Evolutionary conservation across 2,888 invertebrate species (phyloP).

Genomic region (Noctua pronuba): DNA sequence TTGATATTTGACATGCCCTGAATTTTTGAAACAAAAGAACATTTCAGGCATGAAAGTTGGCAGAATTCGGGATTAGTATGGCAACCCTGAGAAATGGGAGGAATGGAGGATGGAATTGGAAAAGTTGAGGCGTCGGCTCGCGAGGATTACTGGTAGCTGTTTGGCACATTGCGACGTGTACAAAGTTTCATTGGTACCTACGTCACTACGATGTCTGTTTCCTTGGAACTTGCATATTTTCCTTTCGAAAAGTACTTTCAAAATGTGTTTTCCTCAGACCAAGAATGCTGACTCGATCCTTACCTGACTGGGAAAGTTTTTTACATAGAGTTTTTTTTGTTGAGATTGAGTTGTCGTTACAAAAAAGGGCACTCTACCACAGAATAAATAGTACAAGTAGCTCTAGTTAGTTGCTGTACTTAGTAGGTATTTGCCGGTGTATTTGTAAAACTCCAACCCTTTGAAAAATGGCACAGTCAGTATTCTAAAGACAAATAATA

Average conservation of each 20-base stretch:
- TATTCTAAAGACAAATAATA: too few relatives aligned
- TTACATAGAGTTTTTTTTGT: slow-evolving; percentile 59
- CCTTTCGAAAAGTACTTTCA: slow-evolving; percentile 63
- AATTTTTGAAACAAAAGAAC: slow-evolving; percentile 77
- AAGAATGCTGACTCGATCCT: slow-evolving; percentile 61
- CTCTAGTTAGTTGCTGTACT: slow-evolving; percentile 23
- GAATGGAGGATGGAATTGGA: slow-evolving; percentile 80
- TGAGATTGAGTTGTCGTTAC: slow-evolving; percentile 50
- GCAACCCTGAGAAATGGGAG: slow-evolving; percentile 81
- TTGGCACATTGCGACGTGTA: slow-evolving; percentile 78
- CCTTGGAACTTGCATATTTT: slow-evolving; percentile 65
- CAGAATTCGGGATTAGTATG: slow-evolving; percentile 79
- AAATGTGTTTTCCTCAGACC: slow-evolving; percentile 56
- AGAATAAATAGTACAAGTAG: too few relatives aligned
- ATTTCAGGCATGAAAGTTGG: slow-evolving; percentile 78
- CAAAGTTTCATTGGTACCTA: slow-evolving; percentile 74
- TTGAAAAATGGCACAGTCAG: too few relatives aligned
- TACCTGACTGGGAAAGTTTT: slow-evolving; percentile 64
- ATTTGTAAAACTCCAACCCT: too few relatives aligned
- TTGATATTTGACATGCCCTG: slow-evolving; percentile 72
- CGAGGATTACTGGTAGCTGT: slow-evolving; percentile 80
- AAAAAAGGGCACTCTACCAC: slow-evolving; percentile 41
- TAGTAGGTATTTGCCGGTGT: background rate
- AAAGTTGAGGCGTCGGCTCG: slow-evolving; percentile 80
- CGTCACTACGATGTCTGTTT: slow-evolving; percentile 64